Evolutionary conservation across 2,888 invertebrate species (phyloP).

Genomic region (Adela reaumurella): DNA sequence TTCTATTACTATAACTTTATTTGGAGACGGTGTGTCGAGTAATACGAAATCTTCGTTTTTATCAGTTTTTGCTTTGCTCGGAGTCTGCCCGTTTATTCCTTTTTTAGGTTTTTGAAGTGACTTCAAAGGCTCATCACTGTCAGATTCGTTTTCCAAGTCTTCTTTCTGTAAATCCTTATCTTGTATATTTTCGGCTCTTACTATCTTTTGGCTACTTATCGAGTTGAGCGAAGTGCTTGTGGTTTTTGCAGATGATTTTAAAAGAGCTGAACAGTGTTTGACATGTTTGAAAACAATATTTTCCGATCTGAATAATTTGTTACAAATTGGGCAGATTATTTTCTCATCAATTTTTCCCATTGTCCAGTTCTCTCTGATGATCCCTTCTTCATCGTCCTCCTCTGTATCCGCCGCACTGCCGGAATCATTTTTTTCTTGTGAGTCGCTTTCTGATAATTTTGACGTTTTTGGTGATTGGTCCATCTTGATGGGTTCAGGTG

Average conservation of each 20-base stretch:
- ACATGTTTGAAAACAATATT: constrained; percentile 52
- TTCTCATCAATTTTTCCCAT: constrained; percentile 54
- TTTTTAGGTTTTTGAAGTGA: background rate
- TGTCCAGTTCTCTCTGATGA: constrained; percentile 45
- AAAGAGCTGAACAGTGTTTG: constrained; percentile 43
- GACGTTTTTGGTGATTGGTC: background rate
- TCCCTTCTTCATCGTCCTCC: constrained; percentile 25
- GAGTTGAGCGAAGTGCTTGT: background rate
- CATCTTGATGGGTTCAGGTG: background rate
- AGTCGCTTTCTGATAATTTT: background rate
- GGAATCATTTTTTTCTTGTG: constrained; percentile 1
- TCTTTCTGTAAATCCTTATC: no score
- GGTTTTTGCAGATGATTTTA: background rate
- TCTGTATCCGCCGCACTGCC: constrained; percentile 16
- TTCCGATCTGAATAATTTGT: constrained; percentile 46
- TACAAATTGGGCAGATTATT: constrained; percentile 48
- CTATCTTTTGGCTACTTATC: background rate
- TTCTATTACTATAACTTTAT: background rate
- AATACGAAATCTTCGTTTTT: background rate
- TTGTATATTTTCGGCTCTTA: background rate
- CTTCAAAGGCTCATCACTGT: background rate
- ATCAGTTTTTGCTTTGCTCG: background rate
- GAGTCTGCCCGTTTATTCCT: background rate
- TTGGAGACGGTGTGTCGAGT: background rate
- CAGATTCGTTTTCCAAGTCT: background rate